phyloP scores from a whole-genome alignment of 2,888 invertebrate species.

The Amitus sp. region DNA sequence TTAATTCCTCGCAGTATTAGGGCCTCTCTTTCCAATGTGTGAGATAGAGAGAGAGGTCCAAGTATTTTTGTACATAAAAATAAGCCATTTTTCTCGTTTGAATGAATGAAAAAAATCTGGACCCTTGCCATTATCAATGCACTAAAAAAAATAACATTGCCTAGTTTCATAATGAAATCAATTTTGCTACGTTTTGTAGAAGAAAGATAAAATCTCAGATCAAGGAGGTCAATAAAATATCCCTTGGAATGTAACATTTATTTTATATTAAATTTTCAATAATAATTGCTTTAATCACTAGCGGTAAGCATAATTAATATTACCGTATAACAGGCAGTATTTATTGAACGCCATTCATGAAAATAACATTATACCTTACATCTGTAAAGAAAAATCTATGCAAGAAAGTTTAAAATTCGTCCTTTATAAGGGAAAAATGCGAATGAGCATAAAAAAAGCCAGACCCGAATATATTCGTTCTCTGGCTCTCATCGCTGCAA shows the following conservation, averaged over 20 bases:
- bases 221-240: slow-evolving; percentile 35
- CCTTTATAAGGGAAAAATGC: slow-evolving; percentile 4
- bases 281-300: slow-evolving; percentile 44
- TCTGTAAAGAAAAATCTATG: slow-evolving; percentile 8
- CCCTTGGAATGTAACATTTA: slow-evolving; percentile 57
- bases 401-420: not conserved
- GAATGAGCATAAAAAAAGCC: slow-evolving; percentile 5
- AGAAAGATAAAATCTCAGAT: no score
- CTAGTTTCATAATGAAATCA: no score
- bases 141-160: not conserved
- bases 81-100: no score
- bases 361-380: slow-evolving; percentile 25
- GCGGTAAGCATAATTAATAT: slow-evolving; percentile 35
- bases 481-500: slow-evolving; percentile 35
- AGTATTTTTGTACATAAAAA: no score
- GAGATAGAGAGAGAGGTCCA: no score
- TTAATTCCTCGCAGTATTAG: no score
- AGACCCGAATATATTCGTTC: not conserved
- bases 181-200: no score
- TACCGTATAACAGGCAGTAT: slow-evolving; percentile 23
- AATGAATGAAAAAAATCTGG: no score
- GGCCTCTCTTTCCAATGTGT: no score
- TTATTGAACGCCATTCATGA: slow-evolving; percentile 21
- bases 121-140: no score
- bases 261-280: slow-evolving; percentile 55